Evolutionary conservation across 2,888 invertebrate genomes (phyloP), one percentile per base, ranked within the genome.

Genomic region (Eilema griseolum): DNA sequence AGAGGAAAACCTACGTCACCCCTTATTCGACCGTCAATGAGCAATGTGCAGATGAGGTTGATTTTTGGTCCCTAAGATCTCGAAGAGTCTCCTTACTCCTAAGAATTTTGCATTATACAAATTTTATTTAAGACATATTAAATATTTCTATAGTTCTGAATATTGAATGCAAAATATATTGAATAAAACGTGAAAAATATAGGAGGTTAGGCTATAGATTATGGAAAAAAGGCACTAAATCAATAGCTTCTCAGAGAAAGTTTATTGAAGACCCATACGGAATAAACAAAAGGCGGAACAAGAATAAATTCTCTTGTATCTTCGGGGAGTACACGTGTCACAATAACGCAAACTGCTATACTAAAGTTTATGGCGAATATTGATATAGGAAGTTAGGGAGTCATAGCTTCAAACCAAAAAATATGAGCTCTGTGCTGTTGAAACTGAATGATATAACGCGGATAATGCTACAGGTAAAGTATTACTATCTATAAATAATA

Each of bases 301-400:
- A 37, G 8, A 37, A 10, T 26, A 62, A 16, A 62, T 23, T 33
- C 16, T 16, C 16, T 61, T 33, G 14, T 1, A 14, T 61, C 33
- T 3, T 33, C 8, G 2, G 33, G 33, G 14, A 46, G 26, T 26
- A n/a, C n/a, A 31, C 28, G 26, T 64, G 26, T 64, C 64, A 52
- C 64, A 52, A 31, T 31, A 64, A 64, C 52, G 28, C n/a, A 62
- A 56, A 52, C 14, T 52, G 11, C 28, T 1, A 46, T 16, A 31
- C 52, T 2, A 56, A 65, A 65, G 64, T 56, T 56, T 56, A 65
- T 11, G 31, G 52, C 28, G 23, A 65, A 65, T 31, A 52, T n/a
- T 28, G 52, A 62, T 8, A 10, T 41, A 2, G 16, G 16, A 24
- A 41, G 26, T 41, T 41, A 41, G 24, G 41, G 20, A 62, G 10